These are phyloP conservation scores for Leptobrachium ailaonicum DNA, from an alignment of 2,113 vertebrate genomes.

Conservation along the genomic window DNA sequence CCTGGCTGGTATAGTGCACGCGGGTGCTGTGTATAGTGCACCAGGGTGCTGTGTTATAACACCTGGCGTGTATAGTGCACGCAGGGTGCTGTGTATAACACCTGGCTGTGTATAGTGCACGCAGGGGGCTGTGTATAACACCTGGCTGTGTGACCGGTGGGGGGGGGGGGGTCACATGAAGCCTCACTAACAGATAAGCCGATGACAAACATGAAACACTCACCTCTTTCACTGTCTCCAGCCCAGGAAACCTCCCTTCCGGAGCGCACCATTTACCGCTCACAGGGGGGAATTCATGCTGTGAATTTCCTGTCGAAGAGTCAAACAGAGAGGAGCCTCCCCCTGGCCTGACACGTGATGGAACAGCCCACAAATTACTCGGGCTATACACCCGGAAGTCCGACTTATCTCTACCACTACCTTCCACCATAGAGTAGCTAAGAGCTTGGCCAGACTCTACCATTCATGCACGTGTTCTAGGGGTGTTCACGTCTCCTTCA, in stretches of 20 bases:
- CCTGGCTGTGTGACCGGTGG: no score
- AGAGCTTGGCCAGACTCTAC: neutral
- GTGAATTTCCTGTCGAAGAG: neutral
- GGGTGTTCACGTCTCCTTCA: neutral
- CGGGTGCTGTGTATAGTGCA: no score
- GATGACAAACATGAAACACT: neutral
- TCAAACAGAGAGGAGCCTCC: neutral
- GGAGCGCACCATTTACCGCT: conserved; percentile 9
- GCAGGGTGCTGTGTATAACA: no score
- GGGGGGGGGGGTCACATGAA: no score
- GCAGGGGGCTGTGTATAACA: no score
- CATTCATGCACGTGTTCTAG: neutral
- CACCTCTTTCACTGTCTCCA: conserved; percentile 18
- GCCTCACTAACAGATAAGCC: no score
- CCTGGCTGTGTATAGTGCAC: no score
- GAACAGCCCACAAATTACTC: conserved; percentile 4
- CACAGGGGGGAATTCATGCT: neutral
- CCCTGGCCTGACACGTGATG: neutral
- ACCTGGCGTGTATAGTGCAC: no score
- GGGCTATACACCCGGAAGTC: conserved; percentile 3
- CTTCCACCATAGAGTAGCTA: neutral
- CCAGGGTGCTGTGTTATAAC: no score
- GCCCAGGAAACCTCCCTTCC: conserved; percentile 9
- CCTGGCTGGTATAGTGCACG: no score
- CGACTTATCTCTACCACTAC: no score